Base-by-base conservation (phyloP, 2,888 invertebrate species). In the Leucophora obtusa region DNA sequence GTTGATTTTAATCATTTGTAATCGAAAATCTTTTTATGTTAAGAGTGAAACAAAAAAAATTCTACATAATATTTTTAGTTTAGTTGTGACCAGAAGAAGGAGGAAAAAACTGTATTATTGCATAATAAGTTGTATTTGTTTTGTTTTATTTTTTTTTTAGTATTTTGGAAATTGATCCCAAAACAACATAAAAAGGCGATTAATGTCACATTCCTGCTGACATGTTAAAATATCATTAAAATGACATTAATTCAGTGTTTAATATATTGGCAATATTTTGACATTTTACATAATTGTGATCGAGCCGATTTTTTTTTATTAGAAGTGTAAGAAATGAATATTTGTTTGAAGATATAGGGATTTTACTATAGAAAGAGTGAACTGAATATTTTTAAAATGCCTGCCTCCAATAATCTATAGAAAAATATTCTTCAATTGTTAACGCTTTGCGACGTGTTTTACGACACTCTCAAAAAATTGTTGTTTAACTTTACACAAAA, bases 191-290 rank as follows among this genome's bases (percentile, higher is more conserved):
- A 51, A 69, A 79, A 70, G 63, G 79, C 84, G 79, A 84, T 85
- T 83, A 85, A 85, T 85, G 80, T 83, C 82, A 78, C 80, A 84
- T 85, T 82, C 82, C 83, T 83, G 85, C 82, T 83, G 85, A 85
- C 84, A 85, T 83, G 84, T 83, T 85, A 83, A 85, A 85, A 85
- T 78, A 79, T 75, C 82, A 84, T 85, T 85, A 83, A 83, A 80
- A 79, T 79, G 81, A 82, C 83, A 85, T 85, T 85, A 85, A 83
- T 83, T 84, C 82, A 82, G 83, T 84, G 83, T 80, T 83, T 82
- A 83, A 83, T 82, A 69, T 79, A 80, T 81, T 81, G 83, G 72
- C 63, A 82, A 78, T 72, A 75, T 75, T 38, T 81, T 83, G 83
- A 83, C 82, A 79, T 82, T 83, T 79, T 79, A 82, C 83, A 83